These are phyloP conservation scores for Lethenteron reissneri DNA, from an alignment of 2,113 vertebrate genomes.

Conservation along the genomic window DNA sequence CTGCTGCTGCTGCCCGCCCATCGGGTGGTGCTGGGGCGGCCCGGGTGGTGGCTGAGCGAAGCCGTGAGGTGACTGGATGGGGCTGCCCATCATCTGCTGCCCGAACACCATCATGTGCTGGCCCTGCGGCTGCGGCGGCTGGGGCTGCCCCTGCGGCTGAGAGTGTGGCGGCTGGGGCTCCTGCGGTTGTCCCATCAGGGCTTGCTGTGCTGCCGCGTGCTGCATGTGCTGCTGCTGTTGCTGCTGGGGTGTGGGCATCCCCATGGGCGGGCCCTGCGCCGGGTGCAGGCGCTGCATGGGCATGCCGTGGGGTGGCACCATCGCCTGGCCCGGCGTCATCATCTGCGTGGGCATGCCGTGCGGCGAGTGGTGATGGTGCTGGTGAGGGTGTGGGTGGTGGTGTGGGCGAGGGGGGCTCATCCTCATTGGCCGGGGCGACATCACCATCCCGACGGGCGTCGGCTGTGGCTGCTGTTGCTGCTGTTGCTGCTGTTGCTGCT, in stretches of 20 bases:
- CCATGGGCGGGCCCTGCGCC: background rate
- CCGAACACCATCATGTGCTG: constrained; percentile 1
- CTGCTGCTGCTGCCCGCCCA: too few species aligned
- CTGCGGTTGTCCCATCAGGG: background rate
- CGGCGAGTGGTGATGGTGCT: too few species aligned
- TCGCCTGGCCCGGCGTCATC: too few species aligned
- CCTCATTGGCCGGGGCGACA: too few species aligned
- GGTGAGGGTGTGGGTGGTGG: too few species aligned
- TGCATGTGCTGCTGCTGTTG: constrained; percentile 2
- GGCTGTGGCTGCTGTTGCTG: too few species aligned
- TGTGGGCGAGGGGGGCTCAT: too few species aligned
- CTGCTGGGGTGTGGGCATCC: background rate
- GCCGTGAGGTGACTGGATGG: background rate
- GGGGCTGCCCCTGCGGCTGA: background rate
- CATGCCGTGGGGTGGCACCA: constrained; percentile 1
- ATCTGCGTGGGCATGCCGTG: too few species aligned
- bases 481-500: too few species aligned
- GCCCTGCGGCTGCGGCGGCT: background rate
- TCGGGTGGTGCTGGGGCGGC: too few species aligned
- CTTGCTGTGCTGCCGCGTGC: background rate
- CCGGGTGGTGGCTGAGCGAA: background rate
- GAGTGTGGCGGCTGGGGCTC: background rate
- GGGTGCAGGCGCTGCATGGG: constrained; percentile 2
- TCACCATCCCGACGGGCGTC: too few species aligned
- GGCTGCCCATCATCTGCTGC: constrained; percentile 1